These are phyloP conservation scores for Notolabrus celidotus DNA, from an alignment of 2,797 vertebrate genomes.

Conservation along the genomic window DNA sequence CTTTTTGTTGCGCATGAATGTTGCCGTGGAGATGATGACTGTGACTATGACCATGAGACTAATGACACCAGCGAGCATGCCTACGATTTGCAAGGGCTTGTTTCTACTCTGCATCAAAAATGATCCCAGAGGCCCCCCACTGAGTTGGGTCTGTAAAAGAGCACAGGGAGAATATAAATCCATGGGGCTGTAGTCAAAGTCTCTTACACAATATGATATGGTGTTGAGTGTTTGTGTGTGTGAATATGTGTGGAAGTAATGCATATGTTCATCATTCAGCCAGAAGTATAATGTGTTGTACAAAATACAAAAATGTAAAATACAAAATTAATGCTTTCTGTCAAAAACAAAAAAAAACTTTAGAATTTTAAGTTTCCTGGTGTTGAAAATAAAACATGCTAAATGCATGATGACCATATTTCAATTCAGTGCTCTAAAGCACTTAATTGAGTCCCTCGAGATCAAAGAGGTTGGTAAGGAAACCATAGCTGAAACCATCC, in stretches of 20 bases:
- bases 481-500: constrained; percentile 67
- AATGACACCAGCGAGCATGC: constrained; percentile 91
- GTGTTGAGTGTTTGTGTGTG: constrained; percentile 23
- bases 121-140: constrained; percentile 91
- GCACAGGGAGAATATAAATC: constrained; percentile 92
- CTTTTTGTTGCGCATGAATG: constrained; percentile 96
- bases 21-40: constrained; percentile 93
- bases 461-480: constrained; percentile 83
- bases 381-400: background rate
- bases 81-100: constrained; percentile 94
- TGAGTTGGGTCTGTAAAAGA: constrained; percentile 96
- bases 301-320: constrained; percentile 16
- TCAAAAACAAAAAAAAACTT: background rate
- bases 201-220: constrained; percentile 51
- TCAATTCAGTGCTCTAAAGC: background rate
- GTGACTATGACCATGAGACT: constrained; percentile 91
- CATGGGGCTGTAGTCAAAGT: constrained; percentile 79
- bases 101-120: constrained; percentile 97
- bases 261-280: constrained; percentile 67
- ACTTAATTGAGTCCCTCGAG: constrained; percentile 78
- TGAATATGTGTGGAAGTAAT: constrained; percentile 19
- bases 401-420: background rate
- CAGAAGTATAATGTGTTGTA: constrained; percentile 12
- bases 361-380: background rate
- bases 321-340: background rate